phyloP scores from a whole-genome alignment of 2,888 invertebrate species.

The Tillus elongatus region DNA sequence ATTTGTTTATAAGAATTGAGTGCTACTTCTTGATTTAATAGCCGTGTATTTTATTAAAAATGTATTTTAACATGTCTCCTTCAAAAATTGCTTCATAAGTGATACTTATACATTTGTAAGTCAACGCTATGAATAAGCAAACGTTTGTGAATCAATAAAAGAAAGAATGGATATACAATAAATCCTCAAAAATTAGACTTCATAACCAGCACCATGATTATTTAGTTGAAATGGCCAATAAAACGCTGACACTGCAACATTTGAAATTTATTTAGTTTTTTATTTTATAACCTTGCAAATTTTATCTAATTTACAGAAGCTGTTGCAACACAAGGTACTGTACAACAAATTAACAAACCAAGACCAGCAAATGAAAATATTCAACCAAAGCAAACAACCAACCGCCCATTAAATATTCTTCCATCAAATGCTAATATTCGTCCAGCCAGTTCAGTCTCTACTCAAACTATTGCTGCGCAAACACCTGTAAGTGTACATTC shows the following conservation, averaged over 20 bases:
- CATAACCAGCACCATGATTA: no score
- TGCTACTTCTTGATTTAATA: no score
- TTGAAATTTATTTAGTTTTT: constrained; percentile 2
- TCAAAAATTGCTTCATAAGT: no score
- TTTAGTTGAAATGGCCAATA: no score
- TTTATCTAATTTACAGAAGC: constrained; percentile 28
- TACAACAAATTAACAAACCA: constrained; percentile 45
- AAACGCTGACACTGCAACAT: neutral
- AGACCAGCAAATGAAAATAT: constrained; percentile 47
- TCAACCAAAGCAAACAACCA: constrained; percentile 43
- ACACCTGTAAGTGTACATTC: constrained; percentile 41
- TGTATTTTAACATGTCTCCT: no score
- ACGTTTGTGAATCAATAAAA: no score
- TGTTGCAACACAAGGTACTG: constrained; percentile 41
- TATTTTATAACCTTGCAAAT: neutral
- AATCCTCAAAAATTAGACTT: no score
- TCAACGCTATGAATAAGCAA: no score
- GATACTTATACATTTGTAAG: no score
- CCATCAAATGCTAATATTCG: constrained; percentile 54
- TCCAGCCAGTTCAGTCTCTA: constrained; percentile 75
- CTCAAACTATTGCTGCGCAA: constrained; percentile 60
- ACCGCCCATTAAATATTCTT: constrained; percentile 40
- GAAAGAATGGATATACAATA: no score
- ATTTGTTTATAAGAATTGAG: no score
- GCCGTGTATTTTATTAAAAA: no score